Evolutionary conservation across 1,140 invertebrate species (phyloP), one percentile per base, ranked within the genome.

Genomic region (Aphelenchoides avenae): DNA sequence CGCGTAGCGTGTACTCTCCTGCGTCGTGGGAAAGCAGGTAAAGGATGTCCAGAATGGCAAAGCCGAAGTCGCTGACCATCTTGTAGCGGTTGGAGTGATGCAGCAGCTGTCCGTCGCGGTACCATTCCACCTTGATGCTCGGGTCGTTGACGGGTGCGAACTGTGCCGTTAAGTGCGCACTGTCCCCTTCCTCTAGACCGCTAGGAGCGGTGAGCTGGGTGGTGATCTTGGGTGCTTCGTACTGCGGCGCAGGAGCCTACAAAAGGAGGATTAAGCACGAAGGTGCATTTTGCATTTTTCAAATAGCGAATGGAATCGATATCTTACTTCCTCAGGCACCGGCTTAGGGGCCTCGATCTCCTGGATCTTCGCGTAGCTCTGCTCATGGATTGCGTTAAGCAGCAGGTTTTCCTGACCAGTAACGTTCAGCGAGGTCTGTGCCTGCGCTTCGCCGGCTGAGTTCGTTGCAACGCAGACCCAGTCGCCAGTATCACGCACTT

Each of bases 341-440:
- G 66, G 27, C 30, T 66, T 59, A n/a, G 61, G 68, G 1, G 70
- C 86, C 80, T 98, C 94, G 57, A 98, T 82, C 77, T 91, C 84
- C 58, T 87, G 84, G 66, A 97, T 92, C 77, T 93, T 91, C 53
- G 92, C 89, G 69, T 93, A 83, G 60, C 91, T 91, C 81, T 95
- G 91, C 5, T 92, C 92, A 76, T 92, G 84, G 80, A 93, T 89
- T 30, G 91, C 89, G 69, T 96, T 92, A 68, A 86, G 82, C 75
- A 95, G 91, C 61, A 97, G 89, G 64, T 83, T 88, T 50, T 88
- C 87, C 73, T 87, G 87, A 52, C 87, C 86, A 81, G 47, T 37
- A 71, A 79, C 74, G 20, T 68, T 59, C 29, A 76, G 51, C 26
- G 44, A 49, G 15, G 59, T 48, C 74, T 59, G 61, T 6, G 52